Base-by-base conservation (phyloP, 2,888 invertebrate genomes). In the Melitaea athalia region DNA sequence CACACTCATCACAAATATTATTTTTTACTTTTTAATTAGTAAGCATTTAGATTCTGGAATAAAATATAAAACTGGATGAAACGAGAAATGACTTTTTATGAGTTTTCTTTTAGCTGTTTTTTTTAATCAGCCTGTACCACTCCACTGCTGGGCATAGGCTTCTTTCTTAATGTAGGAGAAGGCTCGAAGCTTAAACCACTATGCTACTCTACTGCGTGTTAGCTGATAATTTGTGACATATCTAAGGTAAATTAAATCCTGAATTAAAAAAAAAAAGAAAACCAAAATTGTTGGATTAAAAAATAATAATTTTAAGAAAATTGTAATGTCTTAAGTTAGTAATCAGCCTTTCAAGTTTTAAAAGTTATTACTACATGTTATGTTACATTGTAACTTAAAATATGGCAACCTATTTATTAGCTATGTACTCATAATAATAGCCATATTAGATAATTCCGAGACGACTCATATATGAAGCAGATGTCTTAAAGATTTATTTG, bases 401-500 rank as follows among this genome's bases (percentile, higher is more conserved):
- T 42, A 57, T 57, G 42, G 15, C 57, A 15, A 5, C 57, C 38
- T n/a, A 57, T 57, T 57, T 15, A 15, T 38, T 57, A 42, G 14
- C 53, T 14, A 33, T 33, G 53, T 55, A 31, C 31, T 33, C 53
- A 42, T 57, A 57, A 15, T 42, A 57, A 42, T 57, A 57, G 10
- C 42, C 42, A n/a, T 15, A 15, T 15, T 42, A 57, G 57, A 15
- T 42, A 15, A 57, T 42, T 15, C 10, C 57, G 38, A 33, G 42
- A 57, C 31, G 31, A 53, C 24, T 31, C 50, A 52, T 52, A 49
- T 63, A 69, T 15, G 64, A 50, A 24, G 59, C 53, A 4, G 45
- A 2, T 71, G 64, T 42, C 72, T 64, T 24, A 74, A 49, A 59
- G 53, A 53, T 53, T 55, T 53, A 53, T 53, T 31, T 31, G 14